These are phyloP conservation scores for Tridacna gigas DNA, from an alignment of 2,888 invertebrate species.

Conservation along the genomic window DNA sequence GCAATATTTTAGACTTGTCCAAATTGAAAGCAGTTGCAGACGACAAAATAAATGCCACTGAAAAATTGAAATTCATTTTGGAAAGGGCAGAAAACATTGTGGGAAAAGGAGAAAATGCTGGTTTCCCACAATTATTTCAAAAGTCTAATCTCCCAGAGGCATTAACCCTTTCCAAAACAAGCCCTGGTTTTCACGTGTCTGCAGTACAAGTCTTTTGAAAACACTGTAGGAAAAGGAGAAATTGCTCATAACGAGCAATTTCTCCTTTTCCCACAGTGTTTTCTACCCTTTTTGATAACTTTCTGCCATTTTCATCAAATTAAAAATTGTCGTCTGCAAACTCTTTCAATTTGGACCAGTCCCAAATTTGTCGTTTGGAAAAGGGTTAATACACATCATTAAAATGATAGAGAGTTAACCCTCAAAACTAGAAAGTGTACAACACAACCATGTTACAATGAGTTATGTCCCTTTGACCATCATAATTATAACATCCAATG, in stretches of 20 bases:
- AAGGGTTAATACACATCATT: no score
- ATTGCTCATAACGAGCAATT: not conserved
- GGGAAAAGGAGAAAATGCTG: not conserved
- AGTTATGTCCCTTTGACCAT: no score
- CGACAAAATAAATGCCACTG: not conserved
- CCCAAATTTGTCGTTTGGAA: not conserved
- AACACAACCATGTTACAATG: no score
- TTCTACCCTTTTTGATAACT: not conserved
- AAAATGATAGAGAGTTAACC: no score
- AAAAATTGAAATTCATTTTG: not conserved
- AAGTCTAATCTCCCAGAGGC: not conserved
- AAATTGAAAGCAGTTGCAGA: not conserved
- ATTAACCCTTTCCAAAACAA: constrained; percentile 11
- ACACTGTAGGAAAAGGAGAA: not conserved
- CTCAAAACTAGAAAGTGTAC: no score
- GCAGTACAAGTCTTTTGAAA: not conserved
- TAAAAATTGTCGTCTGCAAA: not conserved
- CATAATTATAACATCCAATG: no score
- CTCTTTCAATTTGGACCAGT: not conserved
- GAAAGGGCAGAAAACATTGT: not conserved
- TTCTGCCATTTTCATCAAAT: not conserved
- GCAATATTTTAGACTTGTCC: not conserved
- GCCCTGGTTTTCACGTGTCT: not conserved
- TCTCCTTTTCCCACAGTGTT: constrained; percentile 4
- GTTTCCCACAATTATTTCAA: not conserved